A percentile compares a stretch with the other conserved stretches of the same genome.
These are phyloP conservation scores for Sternarchorhynchus goeldii DNA, from an alignment of 2,797 vertebrate genomes.

Conservation along the genomic window DNA sequence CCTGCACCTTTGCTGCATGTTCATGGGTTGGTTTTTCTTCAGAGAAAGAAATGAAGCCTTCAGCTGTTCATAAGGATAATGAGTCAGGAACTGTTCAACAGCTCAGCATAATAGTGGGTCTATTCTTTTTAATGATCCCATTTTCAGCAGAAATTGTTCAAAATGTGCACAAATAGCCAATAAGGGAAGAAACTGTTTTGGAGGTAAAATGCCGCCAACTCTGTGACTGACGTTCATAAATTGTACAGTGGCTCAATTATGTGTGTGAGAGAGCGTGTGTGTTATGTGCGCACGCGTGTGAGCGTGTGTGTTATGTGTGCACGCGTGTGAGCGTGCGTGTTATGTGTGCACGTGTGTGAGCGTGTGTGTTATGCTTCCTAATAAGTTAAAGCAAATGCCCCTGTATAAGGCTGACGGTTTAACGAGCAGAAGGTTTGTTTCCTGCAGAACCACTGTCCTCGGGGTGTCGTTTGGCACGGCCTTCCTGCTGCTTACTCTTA, in stretches of 20 bases:
- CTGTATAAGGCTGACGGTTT: conserved; percentile 40
- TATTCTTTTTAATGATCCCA: conserved; percentile 10
- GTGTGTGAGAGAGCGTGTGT: neutral
- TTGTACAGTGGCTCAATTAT: conserved; percentile 8
- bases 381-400: conserved; percentile 35
- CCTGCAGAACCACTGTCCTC: conserved; percentile 84
- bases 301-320: conserved; percentile 7
- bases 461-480: conserved; percentile 92
- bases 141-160: conserved; percentile 22
- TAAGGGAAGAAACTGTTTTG: neutral
- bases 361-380: conserved; percentile 27
- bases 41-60: neutral
- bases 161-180: conserved; percentile 16
- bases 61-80: neutral
- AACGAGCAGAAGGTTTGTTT: conserved; percentile 46
- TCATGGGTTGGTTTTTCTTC: neutral
- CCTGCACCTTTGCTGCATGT: neutral
- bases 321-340: neutral
- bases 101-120: conserved; percentile 13
- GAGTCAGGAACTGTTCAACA: conserved; percentile 12
- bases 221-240: neutral
- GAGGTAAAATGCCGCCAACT: neutral
- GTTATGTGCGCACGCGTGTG: conserved; percentile 1
- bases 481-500: conserved; percentile 86
- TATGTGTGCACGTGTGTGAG: conserved; percentile 11